Evolutionary conservation across 2,888 invertebrate species (phyloP), one percentile per base, ranked within the genome.

Genomic region (Oxystoma pomonae): DNA sequence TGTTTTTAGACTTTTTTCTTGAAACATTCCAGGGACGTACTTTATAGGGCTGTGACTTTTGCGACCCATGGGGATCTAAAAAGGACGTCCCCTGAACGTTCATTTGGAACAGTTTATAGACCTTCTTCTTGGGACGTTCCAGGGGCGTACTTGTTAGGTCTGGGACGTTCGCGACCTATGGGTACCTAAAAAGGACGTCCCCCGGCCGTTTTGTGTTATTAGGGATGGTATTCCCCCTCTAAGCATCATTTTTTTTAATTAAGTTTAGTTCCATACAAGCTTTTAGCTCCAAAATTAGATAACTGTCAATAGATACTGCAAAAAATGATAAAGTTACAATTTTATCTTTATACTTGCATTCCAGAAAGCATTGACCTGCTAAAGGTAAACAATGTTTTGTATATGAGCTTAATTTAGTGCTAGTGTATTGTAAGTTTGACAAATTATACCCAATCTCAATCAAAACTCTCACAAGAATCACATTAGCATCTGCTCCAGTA

Each of bases 241-340:
- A 71, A 69, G 62, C 69, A 65, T 7, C 71, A 71, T 51, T 70
- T 57, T 55, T 62, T 57, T 65, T 62, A 12, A 65, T 62, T n/a
- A 62, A 58, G n/a, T 65, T n/a, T 22, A 65, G 61, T 18, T 62
- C 59, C 20, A 62, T 22, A 62, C 59, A 67, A 5, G 52, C 55
- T 51, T 53, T 56, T 51, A 59, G 58, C 51, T 61, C 63, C 35
- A 67, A 55, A 52, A 65, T 60, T 20, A 57, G 58, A 55, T 58
- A 21, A 57, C 57, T 63, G 20, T 67, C 58, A 17, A 59, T 53
- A 35, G 64, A 59, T 17, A 59, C 63, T 22, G 65, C 59, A 56
- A 65, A 60, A 35, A 65, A 65, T 55, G 51, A 55, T 58, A 61
- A 18, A 51, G 58, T 61, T 12, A 7, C 56, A 5, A 51, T 17